Base-by-base conservation (phyloP, 2,888 invertebrate species). In the Resseliella maxima region DNA sequence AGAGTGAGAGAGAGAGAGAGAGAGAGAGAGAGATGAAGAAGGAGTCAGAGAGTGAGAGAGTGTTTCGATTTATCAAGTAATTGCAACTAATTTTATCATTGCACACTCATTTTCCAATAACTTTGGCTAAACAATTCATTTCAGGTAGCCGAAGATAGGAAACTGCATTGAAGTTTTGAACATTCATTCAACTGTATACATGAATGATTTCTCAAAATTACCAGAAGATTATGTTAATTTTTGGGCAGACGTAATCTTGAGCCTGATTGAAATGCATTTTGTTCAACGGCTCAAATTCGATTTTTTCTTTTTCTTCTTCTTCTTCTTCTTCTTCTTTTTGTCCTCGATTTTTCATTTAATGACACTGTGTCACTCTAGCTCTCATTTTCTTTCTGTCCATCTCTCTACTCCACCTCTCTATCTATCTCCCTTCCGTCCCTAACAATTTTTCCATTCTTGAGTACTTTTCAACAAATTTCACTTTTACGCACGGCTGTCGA, bases 161-260 rank as follows among this genome's bases (percentile, higher is more conserved):
- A 41, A n/a, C n/a, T 41, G 41, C 5, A 41, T 41, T 59, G 59
- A 24, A 27, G 12, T 50, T 12, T 50, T 50, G 18, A 21, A 50
- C 5, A 3, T 50, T 50, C n/a, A 21, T 21, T 3, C 3, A 6
- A 21, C 59, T 59, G 59, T 24, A 59, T 24, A 59, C 3, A 59
- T 59, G 59, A 59, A 59, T 59, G 59, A 59, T 59, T 59, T 59
- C 59, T n/a, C 27, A 24, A 59, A 59, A 59, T 59, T 59, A 15
- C 24, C 59, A 59, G 59, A 59, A 72, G 72, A 72, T 27, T 31
- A 72, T 72, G 72, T 72, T 72, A 72, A 72, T 72, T 72, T 72
- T 72, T 31, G 59, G 24, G 59, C 59, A 59, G 6, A 59, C 46
- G 18, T 18, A 50, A 50, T 50, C 46, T 50, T 50, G 46, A 50